These are phyloP conservation scores for Aelia acuminata DNA, from an alignment of 2,888 invertebrate genomes.

Conservation along the genomic window DNA sequence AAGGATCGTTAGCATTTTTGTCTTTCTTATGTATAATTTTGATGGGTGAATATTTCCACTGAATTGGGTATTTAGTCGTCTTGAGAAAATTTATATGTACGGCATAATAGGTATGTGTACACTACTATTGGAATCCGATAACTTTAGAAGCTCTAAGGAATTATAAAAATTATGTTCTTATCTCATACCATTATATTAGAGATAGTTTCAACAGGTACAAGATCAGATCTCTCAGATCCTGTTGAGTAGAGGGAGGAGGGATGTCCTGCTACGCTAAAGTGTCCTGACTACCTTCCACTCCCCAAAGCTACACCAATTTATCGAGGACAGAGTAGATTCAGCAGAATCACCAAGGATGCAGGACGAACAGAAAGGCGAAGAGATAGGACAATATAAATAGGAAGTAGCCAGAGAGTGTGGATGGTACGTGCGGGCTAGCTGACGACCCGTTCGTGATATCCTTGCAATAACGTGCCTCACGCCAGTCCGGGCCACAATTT, in stretches of 20 bases:
- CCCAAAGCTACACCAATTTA: background rate
- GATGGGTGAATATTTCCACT: too few relatives aligned
- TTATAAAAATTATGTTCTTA: too few relatives aligned
- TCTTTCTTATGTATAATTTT: too few relatives aligned
- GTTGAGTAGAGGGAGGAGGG: background rate
- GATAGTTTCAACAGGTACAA: background rate
- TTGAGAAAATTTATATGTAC: too few relatives aligned
- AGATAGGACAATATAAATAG: slow-evolving; percentile 23
- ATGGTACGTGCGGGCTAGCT: background rate
- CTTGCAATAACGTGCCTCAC: slow-evolving; percentile 53
- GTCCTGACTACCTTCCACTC: background rate
- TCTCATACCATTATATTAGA: too few relatives aligned
- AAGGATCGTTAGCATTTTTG: too few relatives aligned
- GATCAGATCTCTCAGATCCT: background rate
- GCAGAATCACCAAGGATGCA: background rate
- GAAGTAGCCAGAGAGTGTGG: slow-evolving; percentile 17
- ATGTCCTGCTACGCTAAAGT: background rate
- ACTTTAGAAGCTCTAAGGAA: too few relatives aligned
- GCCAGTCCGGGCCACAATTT: slow-evolving; percentile 45
- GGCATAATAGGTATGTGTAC: too few relatives aligned
- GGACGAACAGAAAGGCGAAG: background rate
- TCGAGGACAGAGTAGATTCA: background rate
- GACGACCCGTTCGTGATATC: slow-evolving; percentile 31
- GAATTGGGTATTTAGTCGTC: too few relatives aligned
- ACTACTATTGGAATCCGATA: too few relatives aligned